Conservation (phyloP, 2,113 vertebrate genomes). For the Grammomys surdaster region DNA sequence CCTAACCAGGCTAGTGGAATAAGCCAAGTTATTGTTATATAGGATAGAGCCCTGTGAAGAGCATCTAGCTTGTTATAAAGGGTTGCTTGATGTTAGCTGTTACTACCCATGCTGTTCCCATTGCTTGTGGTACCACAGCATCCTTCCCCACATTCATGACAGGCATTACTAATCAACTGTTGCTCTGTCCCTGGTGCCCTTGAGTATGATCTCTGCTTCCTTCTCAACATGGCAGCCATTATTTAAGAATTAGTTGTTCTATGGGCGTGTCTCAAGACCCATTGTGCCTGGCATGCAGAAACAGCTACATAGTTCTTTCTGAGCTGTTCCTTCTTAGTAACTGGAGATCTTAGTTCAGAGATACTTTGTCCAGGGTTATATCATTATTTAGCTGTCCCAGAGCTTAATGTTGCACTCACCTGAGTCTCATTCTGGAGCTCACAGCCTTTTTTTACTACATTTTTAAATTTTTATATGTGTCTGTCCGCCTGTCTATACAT, state of each 20-base stretch:
- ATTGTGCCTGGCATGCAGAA: not conserved
- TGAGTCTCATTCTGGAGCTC: not conserved
- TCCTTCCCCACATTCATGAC: not conserved
- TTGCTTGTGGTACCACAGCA: not conserved
- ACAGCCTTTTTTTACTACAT: not conserved
- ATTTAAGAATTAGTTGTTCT: not conserved
- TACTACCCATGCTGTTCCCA: not conserved
- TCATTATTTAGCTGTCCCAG: not conserved
- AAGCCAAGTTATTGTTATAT: not conserved
- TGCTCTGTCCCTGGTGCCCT: not conserved
- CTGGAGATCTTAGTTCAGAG: not conserved
- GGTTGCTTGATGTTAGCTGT: not conserved
- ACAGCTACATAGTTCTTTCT: not conserved
- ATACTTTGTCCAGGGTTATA: not conserved
- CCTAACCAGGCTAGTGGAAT: not conserved
- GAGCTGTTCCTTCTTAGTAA: fast-evolving
- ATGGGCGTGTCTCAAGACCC: not conserved
- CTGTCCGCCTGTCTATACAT: not conserved
- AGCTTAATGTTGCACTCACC: not conserved
- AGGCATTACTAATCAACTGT: not conserved
- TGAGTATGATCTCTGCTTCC: not conserved
- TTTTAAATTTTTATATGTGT: not conserved
- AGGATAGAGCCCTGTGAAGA: not conserved
- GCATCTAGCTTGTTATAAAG: fast-evolving
- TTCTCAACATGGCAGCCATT: not conserved